Conservation (phyloP, 53 echinoderm and acorn worm genomes). For the Stichopus horrens region DNA sequence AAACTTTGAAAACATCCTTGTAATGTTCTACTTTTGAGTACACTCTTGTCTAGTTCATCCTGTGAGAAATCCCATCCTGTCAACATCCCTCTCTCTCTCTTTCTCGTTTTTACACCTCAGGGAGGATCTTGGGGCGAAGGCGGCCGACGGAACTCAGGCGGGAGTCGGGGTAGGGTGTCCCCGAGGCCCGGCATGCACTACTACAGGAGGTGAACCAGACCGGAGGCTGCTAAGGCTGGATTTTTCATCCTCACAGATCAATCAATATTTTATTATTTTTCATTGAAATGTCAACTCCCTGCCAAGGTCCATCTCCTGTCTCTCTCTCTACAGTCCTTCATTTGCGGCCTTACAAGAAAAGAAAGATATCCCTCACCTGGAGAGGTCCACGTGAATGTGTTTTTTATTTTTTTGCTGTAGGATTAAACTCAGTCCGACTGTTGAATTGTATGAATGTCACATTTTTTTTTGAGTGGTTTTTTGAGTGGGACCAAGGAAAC, state of each 20-base stretch:
- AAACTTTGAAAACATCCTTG: not conserved
- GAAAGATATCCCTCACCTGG: no score
- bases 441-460: no score
- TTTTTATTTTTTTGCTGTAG: no score
- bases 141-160: not conserved
- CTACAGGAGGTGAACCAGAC: conserved; percentile 21
- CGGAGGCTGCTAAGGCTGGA: not conserved
- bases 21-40: not conserved
- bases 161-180: not conserved
- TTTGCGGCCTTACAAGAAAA: not conserved
- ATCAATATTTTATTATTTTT: not conserved
- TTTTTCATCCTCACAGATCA: not conserved
- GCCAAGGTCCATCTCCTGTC: no score
- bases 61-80: not conserved
- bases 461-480: no score
- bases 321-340: no score
- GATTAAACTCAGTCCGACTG: no score
- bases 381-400: no score
- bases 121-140: conserved; percentile 9
- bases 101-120: not conserved
- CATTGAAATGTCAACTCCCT: no score
- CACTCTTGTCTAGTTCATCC: not conserved
- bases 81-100: not conserved
- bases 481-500: no score
- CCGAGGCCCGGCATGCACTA: conserved; percentile 23